Base-by-base conservation (phyloP, 2,797 vertebrate species). In the Peromyscus melanophrys region DNA sequence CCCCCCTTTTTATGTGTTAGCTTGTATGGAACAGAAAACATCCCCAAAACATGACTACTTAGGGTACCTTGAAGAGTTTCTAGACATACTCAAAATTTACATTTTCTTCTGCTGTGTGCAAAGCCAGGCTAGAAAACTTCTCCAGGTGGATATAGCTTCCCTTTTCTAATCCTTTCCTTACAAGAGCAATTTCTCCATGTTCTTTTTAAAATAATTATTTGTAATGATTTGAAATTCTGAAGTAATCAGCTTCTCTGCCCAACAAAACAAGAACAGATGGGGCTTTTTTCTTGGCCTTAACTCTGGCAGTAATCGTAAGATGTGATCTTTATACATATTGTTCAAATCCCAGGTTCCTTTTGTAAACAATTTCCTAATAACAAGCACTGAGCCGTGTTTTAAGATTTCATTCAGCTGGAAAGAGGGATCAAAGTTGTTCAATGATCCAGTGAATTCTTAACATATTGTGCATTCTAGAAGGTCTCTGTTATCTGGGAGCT, bases 391-490 rank as follows among this genome's bases (percentile, higher is more conserved):
- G 49, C 1, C 21, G 23, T 81, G 23, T 49, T 59, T 77, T 14
- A 61, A 84, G 65, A 90, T 67, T 82, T 49, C 46, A 37, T 90
- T 83, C n/a, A 59, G 19, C 11, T 40, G 83, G 40, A 90, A 67
- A 95, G 37, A n/a, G 86, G 1, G 25, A 46, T 93, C 80, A 67
- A 88, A 95, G 21, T 11, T 55, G 7, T 27, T 29, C 14, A 71
- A 90, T 14, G 40, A 85, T 31, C 43, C 75, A 11, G 2, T 82
- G 55, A 96, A 59, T 37, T 52, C 14, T 78, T 95, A 29, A 52
- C 27, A 89, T 75, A 89, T 73, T 87, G 27, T 31, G 14, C 29
- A 31, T 88, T 96, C 23, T 90, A 52, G 43, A 92, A 90, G n/a
- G 46, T 49, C 63, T 61, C 57, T 77, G 17, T 86, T 78, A 63